Evolutionary conservation across 2,888 invertebrate species (phyloP).

Genomic region (Junonia oenone): DNA sequence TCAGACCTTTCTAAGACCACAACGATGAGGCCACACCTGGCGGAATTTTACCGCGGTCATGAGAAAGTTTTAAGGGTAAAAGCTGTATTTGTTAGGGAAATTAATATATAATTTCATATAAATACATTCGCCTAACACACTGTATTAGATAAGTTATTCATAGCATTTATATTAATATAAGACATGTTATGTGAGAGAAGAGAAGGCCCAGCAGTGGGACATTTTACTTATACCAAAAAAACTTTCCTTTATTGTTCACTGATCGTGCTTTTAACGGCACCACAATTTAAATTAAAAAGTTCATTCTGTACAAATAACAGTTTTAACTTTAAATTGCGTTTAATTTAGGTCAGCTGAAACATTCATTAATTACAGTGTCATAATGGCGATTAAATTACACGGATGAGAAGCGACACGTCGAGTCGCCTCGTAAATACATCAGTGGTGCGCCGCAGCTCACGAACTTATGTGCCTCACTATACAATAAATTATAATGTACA

Average conservation of each 20-base stretch:
- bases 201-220: neutral
- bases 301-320: slow-evolving; percentile 22
- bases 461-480: slow-evolving; percentile 30
- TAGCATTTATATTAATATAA: too few species aligned
- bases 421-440: slow-evolving; percentile 59
- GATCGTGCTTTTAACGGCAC: too few species aligned
- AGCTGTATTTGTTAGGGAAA: slow-evolving; percentile 35
- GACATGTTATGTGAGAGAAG: too few species aligned
- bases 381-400: slow-evolving; percentile 61
- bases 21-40: slow-evolving; percentile 42
- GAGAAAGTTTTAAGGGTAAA: slow-evolving; percentile 39
- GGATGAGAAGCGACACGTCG: slow-evolving; percentile 49
- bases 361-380: slow-evolving; percentile 56
- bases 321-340: slow-evolving; percentile 34
- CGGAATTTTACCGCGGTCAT: slow-evolving; percentile 39
- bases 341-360: slow-evolving; percentile 40
- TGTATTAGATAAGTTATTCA: neutral
- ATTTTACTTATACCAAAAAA: too few species aligned
- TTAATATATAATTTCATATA: slow-evolving; percentile 24
- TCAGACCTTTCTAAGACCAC: slow-evolving; percentile 33
- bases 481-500: slow-evolving; percentile 26
- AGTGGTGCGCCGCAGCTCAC: slow-evolving; percentile 46
- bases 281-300: slow-evolving; percentile 15
- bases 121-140: slow-evolving; percentile 6
- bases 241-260: too few species aligned